Base-by-base conservation (phyloP, 2,113 vertebrate species). In the Desmodus rotundus region DNA sequence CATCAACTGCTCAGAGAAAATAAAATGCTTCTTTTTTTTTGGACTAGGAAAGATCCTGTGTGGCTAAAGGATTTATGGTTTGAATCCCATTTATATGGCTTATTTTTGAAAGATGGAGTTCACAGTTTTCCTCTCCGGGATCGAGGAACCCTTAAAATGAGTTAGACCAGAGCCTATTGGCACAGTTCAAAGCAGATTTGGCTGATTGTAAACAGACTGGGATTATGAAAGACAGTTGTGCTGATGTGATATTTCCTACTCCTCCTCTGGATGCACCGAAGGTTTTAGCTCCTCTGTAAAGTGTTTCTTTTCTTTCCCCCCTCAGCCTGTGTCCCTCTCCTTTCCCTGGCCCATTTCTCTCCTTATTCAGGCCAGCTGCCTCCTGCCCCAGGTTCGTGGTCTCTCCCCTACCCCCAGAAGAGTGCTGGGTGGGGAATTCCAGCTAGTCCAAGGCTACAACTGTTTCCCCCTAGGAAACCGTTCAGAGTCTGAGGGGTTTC, bases 71-170 rank as follows among this genome's bases (percentile, higher is more conserved):
- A 58, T 83, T 56, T 56, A 4, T 41, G 77, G 26, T 73, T 94
- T 83, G 45, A 68, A 74, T n/a, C 4, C 38, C n/a, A 56, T 61
- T 68, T 85, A 43, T 41, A 36, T 13, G 43, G 33, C 90, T 93
- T 77, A 76, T 38, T 26, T 45, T 83, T 95, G 65, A 91, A 91
- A 96, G 80, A 36, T 83, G 5, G 4, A 43, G 43, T 73, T 97
- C n/a, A 94, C 22, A 93, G 41, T 50, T 41, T 83, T 52, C 68
- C 41, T 86, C 14, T 91, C 17, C 12, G 0, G 38, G 76, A 20
- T 41, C 5, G 26, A 87, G 86, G 78, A 96, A 24, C 1, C 31
- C n/a, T 91, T 95, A 63, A 95, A 70, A 90, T 24, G 26, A 86
- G 45, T 81, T 70, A 31, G 17, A 24, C 17, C 38, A 52, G 76